A percentile compares a stretch with the other conserved stretches of the same genome.
phyloP scores from a whole-genome alignment of 2,113 vertebrate genomes.

The Salvator merianae region DNA sequence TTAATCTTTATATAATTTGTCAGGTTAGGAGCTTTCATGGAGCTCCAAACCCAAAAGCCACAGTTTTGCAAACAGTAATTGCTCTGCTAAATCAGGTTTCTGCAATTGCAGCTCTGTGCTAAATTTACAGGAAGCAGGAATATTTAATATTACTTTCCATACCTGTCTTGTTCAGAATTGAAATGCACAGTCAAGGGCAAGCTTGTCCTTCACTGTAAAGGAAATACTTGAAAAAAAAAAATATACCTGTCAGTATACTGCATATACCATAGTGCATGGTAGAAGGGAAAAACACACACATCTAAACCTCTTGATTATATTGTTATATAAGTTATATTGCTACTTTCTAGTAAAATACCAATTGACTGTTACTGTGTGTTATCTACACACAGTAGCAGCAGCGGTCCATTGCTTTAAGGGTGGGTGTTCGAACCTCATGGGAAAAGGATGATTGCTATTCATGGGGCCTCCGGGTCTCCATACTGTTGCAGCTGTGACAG shows the following conservation, averaged over 20 bases:
- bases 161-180: background rate
- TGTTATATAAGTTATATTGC: background rate
- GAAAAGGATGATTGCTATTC: too few relatives aligned
- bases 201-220: background rate
- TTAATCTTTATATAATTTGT: conserved; percentile 31
- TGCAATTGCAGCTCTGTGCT: background rate
- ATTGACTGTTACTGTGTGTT: background rate
- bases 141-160: conserved; percentile 1
- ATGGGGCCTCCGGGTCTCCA: too few relatives aligned
- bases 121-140: background rate
- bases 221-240: background rate
- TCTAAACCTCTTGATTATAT: too few relatives aligned
- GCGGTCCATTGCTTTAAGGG: too few relatives aligned
- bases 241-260: background rate
- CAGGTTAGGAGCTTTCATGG: conserved; percentile 13
- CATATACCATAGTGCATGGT: background rate
- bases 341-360: background rate
- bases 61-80: conserved; percentile 14
- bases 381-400: too few relatives aligned
- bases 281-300: background rate
- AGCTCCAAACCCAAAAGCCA: conserved; percentile 9
- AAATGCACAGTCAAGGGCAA: background rate
- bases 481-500: too few relatives aligned
- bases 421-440: too few relatives aligned
- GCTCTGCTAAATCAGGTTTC: conserved; percentile 12